Percentiles rank a stretch among this genome's conserved stretches.
These are phyloP conservation scores for Hydractinia symbiolongicarpus DNA, from an alignment of 30 jellyfish, hydroid and myxozoan genomes.

Conservation along the genomic window DNA sequence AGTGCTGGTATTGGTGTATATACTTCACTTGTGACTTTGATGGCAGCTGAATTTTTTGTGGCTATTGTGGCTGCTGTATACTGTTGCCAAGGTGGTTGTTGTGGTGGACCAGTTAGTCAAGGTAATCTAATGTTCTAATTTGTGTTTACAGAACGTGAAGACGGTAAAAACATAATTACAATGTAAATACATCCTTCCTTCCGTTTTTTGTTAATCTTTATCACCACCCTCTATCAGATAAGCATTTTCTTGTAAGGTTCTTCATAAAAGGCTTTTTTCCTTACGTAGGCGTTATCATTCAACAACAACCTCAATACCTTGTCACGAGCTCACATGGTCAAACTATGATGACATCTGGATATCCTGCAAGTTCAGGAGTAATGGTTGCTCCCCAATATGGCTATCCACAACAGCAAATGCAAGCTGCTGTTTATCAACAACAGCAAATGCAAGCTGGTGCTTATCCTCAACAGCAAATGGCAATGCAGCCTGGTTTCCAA, in stretches of 20 bases:
- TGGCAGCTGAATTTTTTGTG: not conserved
- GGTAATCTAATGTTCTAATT: not conserved
- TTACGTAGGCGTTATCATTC: not conserved
- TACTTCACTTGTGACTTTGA: not conserved
- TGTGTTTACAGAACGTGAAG: not conserved
- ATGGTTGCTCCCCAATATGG: slow-evolving; percentile 1
- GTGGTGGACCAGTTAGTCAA: not conserved
- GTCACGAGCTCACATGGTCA: not conserved
- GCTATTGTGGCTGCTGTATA: not conserved
- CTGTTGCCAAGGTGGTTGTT: not conserved
- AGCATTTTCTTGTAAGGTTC: too few relatives aligned
- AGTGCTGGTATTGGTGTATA: not conserved
- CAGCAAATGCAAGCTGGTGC: too few relatives aligned
- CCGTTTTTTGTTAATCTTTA: too few relatives aligned
- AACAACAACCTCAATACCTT: not conserved
- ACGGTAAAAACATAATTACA: too few relatives aligned
- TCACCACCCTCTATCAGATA: too few relatives aligned
- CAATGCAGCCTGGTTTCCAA: too few relatives aligned
- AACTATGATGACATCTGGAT: not conserved
- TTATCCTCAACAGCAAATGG: too few relatives aligned
- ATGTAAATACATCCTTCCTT: too few relatives aligned
- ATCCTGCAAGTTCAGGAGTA: slow-evolving; percentile 9
- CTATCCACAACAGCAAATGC: not conserved
- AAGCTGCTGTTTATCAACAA: too few relatives aligned
- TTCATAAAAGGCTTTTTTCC: too few relatives aligned